Conservation (phyloP, 1,140 invertebrate genomes). For the Marisa cornuarietis region DNA sequence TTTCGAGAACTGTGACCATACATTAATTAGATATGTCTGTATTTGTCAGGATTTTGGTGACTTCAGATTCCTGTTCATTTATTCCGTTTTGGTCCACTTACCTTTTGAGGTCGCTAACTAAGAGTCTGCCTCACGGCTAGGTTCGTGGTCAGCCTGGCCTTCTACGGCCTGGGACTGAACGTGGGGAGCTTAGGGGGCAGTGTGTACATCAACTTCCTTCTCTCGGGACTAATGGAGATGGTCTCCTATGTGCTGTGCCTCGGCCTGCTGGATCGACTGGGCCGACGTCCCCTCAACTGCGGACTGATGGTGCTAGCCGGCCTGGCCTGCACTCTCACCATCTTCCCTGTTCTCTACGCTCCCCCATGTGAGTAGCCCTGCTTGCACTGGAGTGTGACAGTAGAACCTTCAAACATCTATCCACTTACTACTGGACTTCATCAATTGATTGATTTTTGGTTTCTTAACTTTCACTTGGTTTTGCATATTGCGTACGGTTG, state of each 20-base stretch:
- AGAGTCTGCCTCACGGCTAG: conserved; percentile 12
- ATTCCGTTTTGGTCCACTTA: no score
- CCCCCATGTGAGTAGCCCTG: conserved; percentile 10
- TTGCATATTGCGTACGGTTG: no score
- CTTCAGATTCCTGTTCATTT: no score
- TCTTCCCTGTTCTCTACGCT: conserved; percentile 35
- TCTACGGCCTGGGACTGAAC: conserved; percentile 69
- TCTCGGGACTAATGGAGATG: conserved; percentile 77
- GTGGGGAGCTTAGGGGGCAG: conserved; percentile 45
- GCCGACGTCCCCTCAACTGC: conserved; percentile 34
- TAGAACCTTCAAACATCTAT: conserved; percentile 69
- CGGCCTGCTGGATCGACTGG: conserved; percentile 38
- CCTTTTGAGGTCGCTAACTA: no score
- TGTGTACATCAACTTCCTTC: conserved; percentile 54
- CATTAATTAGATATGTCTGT: no score
- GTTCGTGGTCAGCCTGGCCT: conserved; percentile 49
- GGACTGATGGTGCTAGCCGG: conserved; percentile 34
- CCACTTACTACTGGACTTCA: not conserved
- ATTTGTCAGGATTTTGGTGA: no score
- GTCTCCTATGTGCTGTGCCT: conserved; percentile 68
- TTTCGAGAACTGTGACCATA: no score
- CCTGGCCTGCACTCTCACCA: conserved; percentile 29
- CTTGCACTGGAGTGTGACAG: conserved; percentile 73
- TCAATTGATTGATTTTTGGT: no score
- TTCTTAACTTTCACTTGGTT: no score